Base-by-base conservation (phyloP, 2,888 invertebrate genomes). In the Amiota communis region DNA sequence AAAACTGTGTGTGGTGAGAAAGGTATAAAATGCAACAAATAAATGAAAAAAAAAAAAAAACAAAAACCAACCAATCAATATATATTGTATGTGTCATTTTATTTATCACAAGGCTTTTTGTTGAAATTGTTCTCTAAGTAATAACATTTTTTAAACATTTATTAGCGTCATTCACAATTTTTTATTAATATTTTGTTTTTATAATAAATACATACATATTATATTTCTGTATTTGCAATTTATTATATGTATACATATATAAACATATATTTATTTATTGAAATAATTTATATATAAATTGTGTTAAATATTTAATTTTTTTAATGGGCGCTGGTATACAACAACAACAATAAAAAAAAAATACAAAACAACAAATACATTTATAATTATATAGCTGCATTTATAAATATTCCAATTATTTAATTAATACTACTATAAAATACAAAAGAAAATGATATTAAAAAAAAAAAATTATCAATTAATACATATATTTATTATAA, bases 251-350 rank as follows among this genome's bases (percentile, higher is more conserved):
- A 23, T 23, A 23, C 23, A 23, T 36, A 36, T 36, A 53, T 15
- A 68, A 48, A 68, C 17, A 68, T 63, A n/a, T 10, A n/a, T 10
- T 12, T 53, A 8, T 53, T 53, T n/a, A 23, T 23, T 23, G 1
- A 36, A 61, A 23, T 20, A 61, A 67, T 51, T 53, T 23, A 9
- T 17, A 9, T 17, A 49, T 65, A 65, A 11, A 63, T 23, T 63
- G 63, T 63, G 63, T 23, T 36, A 63, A 63, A 36, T 36, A 20
- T 23, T 13, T 57, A 59, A 36, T 36, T 63, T 61, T 36, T 36
- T 36, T 36, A 36, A 36, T 63, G 63, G 63, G 63, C 63, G 53
- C 53, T n/a, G 53, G 53, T 53, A 12, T 53, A n/a, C 12, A 53
- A 53, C 6, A 53, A 53, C 6, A 53, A 51, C 23, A 63, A n/a